Base-by-base conservation (phyloP, 1,140 invertebrate genomes). In the Eurosta solidaginis region DNA sequence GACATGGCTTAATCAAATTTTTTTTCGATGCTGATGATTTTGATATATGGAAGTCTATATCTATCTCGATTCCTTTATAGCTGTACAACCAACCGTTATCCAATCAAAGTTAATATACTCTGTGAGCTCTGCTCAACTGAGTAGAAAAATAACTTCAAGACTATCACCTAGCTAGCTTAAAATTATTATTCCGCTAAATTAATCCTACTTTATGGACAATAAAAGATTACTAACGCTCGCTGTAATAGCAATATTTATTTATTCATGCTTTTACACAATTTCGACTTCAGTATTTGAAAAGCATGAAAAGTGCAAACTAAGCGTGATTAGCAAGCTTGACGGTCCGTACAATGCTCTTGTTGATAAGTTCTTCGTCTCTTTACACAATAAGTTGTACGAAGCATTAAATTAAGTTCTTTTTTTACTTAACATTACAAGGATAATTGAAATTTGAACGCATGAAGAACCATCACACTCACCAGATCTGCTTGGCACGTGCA, bases 251-350 rank as follows among this genome's bases (percentile, higher is more conserved):
- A 9, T 20, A 22, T n/a, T 40, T 68, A 68, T 68, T 68, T 59
- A 59, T 33, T 59, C 54, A 33, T 17, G 45, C 1, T n/a, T n/a
- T 47, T 47, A 5, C 29, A 59, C 27, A 33, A 27, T 33, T 4
- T 17, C n/a, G n/a, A 40, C 17, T 29, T 40, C 1, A 42, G 12
- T 68, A 7, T 33, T 22, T 22, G 59, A 10, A 9, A 40, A 68
- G 59, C 33, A 22, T n/a, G 33, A 59, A 68, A 68, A 68, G 33
- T n/a, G 59, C 59, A 40, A 68, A 68, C 59, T 68, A 40, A 68
- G 59, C 59, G 59, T 68, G 59, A 68, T 68, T 68, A 68, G 33
- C 59, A 68, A 68, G 40, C 33, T 68, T 68, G 20, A 25, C 20
- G 50, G 12, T 29, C 4, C 52, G 20, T 33, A 1, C 59, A 14